Evolutionary conservation across 2,113 vertebrate species (phyloP).

Genomic region (Lepus americanus): DNA sequence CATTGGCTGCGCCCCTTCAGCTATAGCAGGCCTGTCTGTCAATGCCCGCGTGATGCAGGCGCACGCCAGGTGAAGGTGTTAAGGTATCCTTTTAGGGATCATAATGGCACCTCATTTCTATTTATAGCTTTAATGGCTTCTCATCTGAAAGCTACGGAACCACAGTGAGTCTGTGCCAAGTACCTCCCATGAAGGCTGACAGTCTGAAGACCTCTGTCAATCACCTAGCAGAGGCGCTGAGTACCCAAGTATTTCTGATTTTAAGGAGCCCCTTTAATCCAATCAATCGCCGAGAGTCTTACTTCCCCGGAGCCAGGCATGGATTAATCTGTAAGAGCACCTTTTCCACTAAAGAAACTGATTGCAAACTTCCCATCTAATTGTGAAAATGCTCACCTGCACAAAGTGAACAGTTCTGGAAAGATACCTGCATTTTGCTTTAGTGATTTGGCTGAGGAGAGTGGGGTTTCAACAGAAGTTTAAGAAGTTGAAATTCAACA

Average conservation of each 20-base stretch:
- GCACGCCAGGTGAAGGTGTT: neutral
- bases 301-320: constrained; percentile 38
- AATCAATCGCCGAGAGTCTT: constrained; percentile 61
- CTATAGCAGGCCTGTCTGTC: neutral
- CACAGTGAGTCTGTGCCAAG: constrained; percentile 40
- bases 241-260: constrained; percentile 64
- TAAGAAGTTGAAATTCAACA: constrained; percentile 36
- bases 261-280: constrained; percentile 74
- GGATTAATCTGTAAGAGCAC: constrained; percentile 72
- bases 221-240: constrained; percentile 40
- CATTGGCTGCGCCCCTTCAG: neutral
- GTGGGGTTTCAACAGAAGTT: constrained; percentile 22
- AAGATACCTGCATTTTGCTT: constrained; percentile 52
- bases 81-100: neutral
- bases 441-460: constrained; percentile 35
- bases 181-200: constrained; percentile 46
- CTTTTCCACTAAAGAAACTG: constrained; percentile 76
- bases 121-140: constrained; percentile 57
- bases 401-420: constrained; percentile 57
- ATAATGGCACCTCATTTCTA: constrained; percentile 59
- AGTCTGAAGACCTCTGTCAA: constrained; percentile 73
- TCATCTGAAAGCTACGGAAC: constrained; percentile 55
- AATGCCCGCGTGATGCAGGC: neutral
- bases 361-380: constrained; percentile 73
- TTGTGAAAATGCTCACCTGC: constrained; percentile 68